A percentile compares a stretch with the other conserved stretches of the same genome.
Evolutionary conservation across 2,113 vertebrate species (phyloP).

Genomic region (Charina bottae): DNA sequence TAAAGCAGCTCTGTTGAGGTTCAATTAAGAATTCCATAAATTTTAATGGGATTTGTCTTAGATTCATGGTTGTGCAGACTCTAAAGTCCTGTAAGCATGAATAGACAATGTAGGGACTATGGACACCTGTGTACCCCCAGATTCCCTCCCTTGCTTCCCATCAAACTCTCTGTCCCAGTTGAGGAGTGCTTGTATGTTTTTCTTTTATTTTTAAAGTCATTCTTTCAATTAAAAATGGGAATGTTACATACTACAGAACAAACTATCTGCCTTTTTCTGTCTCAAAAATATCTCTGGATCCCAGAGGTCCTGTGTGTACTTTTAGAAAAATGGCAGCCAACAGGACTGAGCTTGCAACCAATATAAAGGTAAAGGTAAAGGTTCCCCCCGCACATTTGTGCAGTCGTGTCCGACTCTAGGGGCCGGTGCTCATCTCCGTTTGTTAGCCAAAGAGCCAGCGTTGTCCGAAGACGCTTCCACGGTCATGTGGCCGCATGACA

Average conservation of each 20-base stretch:
- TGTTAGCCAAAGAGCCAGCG: no score
- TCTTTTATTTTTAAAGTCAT: background rate
- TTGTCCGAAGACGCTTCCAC: no score
- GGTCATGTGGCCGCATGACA: no score
- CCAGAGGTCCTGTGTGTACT: background rate
- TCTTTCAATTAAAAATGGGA: background rate
- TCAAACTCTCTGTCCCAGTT: background rate
- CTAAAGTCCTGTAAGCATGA: background rate
- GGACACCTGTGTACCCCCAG: background rate
- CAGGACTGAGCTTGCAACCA: background rate
- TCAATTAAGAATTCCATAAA: no score
- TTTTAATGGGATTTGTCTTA: background rate
- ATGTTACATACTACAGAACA: background rate
- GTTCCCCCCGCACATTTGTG: no score
- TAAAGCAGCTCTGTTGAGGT: background rate
- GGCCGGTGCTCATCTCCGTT: no score
- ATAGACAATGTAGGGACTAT: background rate
- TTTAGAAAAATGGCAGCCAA: background rate
- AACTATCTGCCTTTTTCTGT: background rate
- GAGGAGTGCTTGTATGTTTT: background rate
- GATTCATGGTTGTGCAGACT: background rate
- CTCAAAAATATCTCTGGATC: background rate
- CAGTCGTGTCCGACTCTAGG: no score
- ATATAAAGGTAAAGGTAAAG: no score
- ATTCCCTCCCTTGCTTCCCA: background rate